A percentile compares a stretch with the other conserved stretches of the same genome.
Evolutionary conservation across 1,140 invertebrate species (phyloP).

Genomic region (Acyrthosiphon pisum): DNA sequence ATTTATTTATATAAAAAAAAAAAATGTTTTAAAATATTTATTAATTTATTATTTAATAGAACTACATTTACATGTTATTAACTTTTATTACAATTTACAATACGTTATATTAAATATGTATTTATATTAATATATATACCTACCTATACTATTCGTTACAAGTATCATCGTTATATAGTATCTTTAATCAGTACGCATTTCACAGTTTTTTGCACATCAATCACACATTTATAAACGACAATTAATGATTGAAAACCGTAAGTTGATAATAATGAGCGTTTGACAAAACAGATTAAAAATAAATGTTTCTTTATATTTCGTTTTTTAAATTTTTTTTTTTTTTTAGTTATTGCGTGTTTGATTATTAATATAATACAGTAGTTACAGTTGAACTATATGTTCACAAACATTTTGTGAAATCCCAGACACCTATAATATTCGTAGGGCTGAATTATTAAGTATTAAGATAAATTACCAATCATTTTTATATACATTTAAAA

Average conservation of each 20-base stretch:
- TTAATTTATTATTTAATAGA: too few relatives aligned
- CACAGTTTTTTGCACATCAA: neutral
- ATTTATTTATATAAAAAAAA: neutral
- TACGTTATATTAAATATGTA: neutral
- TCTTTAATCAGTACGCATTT: neutral
- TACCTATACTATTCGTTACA: neutral
- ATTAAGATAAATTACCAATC: too few relatives aligned
- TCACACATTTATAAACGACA: neutral
- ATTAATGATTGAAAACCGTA: neutral
- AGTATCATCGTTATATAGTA: neutral
- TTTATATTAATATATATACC: neutral
- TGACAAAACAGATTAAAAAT: neutral
- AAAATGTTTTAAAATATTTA: neutral
- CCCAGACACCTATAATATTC: too few relatives aligned
- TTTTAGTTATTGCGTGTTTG: too few relatives aligned
- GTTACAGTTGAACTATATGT: too few relatives aligned
- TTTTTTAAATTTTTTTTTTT: neutral
- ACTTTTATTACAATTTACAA: neutral
- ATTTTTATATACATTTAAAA: too few relatives aligned
- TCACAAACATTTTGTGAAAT: too few relatives aligned
- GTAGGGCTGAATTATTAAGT: too few relatives aligned
- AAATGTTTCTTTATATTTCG: neutral
- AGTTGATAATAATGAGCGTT: neutral
- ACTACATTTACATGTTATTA: neutral
- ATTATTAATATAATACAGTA: too few relatives aligned